Evolutionary conservation across 2,113 vertebrate genomes (phyloP).

Genomic region (Hyla sarda): DNA sequence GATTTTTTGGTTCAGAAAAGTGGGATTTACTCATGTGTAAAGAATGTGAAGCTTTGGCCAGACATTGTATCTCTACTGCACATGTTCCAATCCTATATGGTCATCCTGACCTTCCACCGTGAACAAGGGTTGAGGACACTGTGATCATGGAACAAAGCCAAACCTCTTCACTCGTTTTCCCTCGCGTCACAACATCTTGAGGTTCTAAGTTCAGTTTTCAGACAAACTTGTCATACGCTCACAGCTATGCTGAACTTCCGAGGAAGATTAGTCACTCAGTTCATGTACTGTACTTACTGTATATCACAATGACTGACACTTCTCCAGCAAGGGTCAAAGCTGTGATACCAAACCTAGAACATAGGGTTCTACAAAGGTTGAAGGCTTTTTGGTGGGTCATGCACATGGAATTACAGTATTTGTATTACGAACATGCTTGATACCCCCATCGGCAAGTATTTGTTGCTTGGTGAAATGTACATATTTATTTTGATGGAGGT

Average conservation of each 20-base stretch:
- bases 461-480: neutral
- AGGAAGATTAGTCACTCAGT: neutral
- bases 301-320: neutral
- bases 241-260: slow-evolving; percentile 26
- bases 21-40: slow-evolving; percentile 27
- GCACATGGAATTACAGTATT: neutral
- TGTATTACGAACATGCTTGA: neutral
- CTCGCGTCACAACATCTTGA: slow-evolving; percentile 18
- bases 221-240: neutral
- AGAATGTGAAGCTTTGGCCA: slow-evolving; percentile 23
- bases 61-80: slow-evolving; percentile 10
- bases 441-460: neutral
- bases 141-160: slow-evolving; percentile 10
- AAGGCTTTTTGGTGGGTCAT: neutral
- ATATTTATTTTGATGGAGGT: neutral
- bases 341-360: neutral
- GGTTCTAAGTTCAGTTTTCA: neutral
- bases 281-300: slow-evolving; percentile 33
- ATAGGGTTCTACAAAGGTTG: neutral
- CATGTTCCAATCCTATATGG: slow-evolving; percentile 35
- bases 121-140: slow-evolving; percentile 21
- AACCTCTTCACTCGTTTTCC: slow-evolving; percentile 4
- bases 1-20: neutral
- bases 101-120: slow-evolving; percentile 20
- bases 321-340: neutral